These are phyloP conservation scores for Psilopsiagon aurifrons DNA, from an alignment of 2,113 vertebrate species.

Conservation along the genomic window DNA sequence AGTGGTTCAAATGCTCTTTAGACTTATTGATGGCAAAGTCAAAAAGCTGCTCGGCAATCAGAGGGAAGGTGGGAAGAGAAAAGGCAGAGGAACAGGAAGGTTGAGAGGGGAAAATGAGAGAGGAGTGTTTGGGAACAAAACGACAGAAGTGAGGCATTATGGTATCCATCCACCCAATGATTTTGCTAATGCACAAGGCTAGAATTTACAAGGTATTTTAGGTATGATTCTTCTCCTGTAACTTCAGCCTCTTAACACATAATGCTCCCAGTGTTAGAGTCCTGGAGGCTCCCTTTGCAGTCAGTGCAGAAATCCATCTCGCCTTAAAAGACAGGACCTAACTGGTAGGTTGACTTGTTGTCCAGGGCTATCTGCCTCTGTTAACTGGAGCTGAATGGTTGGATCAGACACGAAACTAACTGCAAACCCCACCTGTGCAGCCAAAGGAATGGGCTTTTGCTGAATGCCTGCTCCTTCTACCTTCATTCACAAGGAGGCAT, in stretches of 20 bases:
- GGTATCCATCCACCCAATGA: background rate
- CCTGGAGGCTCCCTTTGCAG: background rate
- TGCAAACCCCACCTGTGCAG: background rate
- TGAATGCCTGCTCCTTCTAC: background rate
- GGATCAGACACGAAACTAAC: background rate
- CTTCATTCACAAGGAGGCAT: background rate
- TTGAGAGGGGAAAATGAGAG: background rate
- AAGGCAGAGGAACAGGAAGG: background rate
- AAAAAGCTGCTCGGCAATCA: conserved; percentile 51
- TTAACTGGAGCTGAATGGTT: background rate
- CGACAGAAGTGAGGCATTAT: background rate
- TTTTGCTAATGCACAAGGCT: background rate
- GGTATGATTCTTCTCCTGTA: background rate
- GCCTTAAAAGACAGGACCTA: background rate
- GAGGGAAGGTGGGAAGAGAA: conserved; percentile 2
- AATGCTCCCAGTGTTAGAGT: background rate
- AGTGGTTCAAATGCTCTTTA: conserved; percentile 48
- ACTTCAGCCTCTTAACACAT: background rate
- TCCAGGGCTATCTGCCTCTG: background rate
- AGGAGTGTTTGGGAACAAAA: background rate
- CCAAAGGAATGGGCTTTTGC: background rate
- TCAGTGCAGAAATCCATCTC: background rate
- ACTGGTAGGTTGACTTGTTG: background rate
- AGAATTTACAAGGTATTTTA: background rate
- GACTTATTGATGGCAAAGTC: conserved; percentile 55